phyloP scores from a whole-genome alignment of 2,113 vertebrate genomes.

The Caretta caretta region DNA sequence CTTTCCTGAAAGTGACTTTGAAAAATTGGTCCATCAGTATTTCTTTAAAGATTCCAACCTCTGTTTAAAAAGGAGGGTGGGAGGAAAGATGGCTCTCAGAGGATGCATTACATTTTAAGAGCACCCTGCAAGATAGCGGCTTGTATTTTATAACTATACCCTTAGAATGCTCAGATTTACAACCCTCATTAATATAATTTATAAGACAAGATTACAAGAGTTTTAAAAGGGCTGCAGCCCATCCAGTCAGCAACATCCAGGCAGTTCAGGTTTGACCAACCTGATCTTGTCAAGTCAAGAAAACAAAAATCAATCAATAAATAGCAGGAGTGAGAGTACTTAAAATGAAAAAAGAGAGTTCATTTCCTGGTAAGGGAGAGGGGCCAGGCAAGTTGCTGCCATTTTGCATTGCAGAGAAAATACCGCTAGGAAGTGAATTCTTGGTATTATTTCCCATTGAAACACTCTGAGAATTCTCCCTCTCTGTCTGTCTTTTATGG shows the following conservation, averaged over 20 bases:
- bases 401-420: constrained; percentile 40
- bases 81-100: background rate
- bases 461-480: constrained; percentile 34
- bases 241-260: constrained; percentile 44
- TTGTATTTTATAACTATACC: constrained; percentile 3
- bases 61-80: background rate
- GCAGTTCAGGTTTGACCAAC: constrained; percentile 58
- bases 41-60: background rate
- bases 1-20: background rate
- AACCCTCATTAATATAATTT: constrained; percentile 55
- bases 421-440: background rate
- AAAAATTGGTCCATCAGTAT: background rate
- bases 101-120: background rate
- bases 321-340: constrained; percentile 47
- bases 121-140: background rate
- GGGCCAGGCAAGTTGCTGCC: background rate
- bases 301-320: constrained; percentile 67
- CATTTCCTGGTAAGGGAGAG: constrained; percentile 41
- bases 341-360: constrained; percentile 43
- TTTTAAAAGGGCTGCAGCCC: constrained; percentile 34
- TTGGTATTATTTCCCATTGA: background rate
- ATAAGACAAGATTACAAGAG: constrained; percentile 45
- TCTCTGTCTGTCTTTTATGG: background rate
- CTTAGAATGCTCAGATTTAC: constrained; percentile 47
- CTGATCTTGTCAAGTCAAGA: constrained; percentile 64